A percentile compares a stretch with the other conserved stretches of the same genome.
These are phyloP conservation scores for Agrotis segetum DNA, from an alignment of 2,888 invertebrate species.

Conservation along the genomic window DNA sequence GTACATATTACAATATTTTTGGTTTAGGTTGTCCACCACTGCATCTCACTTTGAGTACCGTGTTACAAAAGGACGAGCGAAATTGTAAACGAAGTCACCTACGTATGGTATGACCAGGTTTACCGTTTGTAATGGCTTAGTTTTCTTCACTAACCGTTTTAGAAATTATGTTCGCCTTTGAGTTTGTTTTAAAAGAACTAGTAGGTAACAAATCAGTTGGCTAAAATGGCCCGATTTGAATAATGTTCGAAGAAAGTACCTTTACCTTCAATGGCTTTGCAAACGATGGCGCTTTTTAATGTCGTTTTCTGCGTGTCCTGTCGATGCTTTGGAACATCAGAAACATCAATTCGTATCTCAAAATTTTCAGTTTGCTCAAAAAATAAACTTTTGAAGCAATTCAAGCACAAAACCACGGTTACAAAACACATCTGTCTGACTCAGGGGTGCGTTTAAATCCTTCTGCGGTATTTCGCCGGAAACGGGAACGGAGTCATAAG, in stretches of 20 bases:
- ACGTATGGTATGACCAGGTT: slow-evolving; percentile 39
- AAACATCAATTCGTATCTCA: not conserved
- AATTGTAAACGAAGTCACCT: slow-evolving; percentile 53
- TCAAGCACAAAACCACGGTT: not conserved
- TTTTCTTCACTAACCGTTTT: not conserved
- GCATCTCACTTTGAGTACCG: slow-evolving; percentile 54
- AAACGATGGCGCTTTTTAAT: too few relatives aligned
- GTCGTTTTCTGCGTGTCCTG: too few relatives aligned
- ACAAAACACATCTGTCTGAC: not conserved
- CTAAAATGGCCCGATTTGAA: too few relatives aligned
- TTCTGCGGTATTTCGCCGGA: too few relatives aligned
- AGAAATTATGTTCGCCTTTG: not conserved
- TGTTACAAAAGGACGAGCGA: slow-evolving; percentile 50
- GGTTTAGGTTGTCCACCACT: slow-evolving; percentile 25
- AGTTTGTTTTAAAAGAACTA: not conserved
- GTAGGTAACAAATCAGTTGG: too few relatives aligned
- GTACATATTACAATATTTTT: slow-evolving; percentile 28
- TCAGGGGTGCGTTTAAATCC: too few relatives aligned
- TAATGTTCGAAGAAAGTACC: too few relatives aligned
- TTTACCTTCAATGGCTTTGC: too few relatives aligned
- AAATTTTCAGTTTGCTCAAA: not conserved
- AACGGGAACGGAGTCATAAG: too few relatives aligned
- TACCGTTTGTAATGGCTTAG: slow-evolving; percentile 36
- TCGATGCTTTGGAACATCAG: too few relatives aligned
- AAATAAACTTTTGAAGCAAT: not conserved